Evolutionary conservation across 2,797 vertebrate species (phyloP), one percentile per base, ranked within the genome.

Genomic region (Mormyrops attenuatus): DNA sequence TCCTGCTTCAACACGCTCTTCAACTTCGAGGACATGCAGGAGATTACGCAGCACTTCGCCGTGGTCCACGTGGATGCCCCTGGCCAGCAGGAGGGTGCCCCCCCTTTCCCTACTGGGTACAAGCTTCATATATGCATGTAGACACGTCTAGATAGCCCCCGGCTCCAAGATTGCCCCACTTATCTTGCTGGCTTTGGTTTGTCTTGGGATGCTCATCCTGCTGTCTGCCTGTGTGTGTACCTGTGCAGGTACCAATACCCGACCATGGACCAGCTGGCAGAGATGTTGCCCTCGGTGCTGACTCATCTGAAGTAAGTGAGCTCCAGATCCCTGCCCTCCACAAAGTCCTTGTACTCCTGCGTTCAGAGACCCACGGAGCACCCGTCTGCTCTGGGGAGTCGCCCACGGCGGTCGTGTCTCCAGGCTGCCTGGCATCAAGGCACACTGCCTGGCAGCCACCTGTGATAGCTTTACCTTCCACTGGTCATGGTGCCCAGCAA

Each of bases 1-100:
- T 99, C 98, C 20, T 99, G 98, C 95, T 99, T 99, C 96, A 99
- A 99, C 17, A 97, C 98, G 0, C 97, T 99, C 94, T 99, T 99
- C 94, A 99, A 99, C 96, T 99, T 97, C 0, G 98, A 99, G 94
- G 98, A 99, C 93, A 99, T 99, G 98, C 97, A 97, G 90, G 98
- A 99, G 93, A 99, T 99, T 94, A 99, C 97, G 9, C 98, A 99
- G 93, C 97, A 99, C 94, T 99, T 99, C 91, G 97, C 97, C 0
- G 97, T 99, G 87, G 98, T 98, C 91, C 98, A 99, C 0, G 97
- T 99, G 87, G 98, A 99, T 44, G 97, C 98, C 0, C 98, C 98
- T 0, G 98, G 98, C 66, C 98, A 99, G 93, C 98, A 99, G 95
- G 97, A 99, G 93, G 97, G 94, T 2, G 97, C 98, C 0, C 97